These are phyloP conservation scores for Samia ricini DNA, from an alignment of 1,140 invertebrate species.

Conservation along the genomic window DNA sequence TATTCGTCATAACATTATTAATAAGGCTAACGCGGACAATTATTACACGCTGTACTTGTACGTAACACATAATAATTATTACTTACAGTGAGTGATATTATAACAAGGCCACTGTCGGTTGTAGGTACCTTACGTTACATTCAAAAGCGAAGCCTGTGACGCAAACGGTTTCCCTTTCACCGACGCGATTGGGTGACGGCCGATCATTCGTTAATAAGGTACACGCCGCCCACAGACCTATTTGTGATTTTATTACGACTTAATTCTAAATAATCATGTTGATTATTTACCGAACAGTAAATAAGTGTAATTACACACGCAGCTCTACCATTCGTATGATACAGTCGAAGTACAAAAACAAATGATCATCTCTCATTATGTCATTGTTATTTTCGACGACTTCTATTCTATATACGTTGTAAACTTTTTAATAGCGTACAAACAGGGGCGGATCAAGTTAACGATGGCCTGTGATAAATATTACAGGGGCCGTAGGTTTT, in stretches of 20 bases:
- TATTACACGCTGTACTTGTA: conserved; percentile 12
- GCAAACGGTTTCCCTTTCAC: conserved; percentile 63
- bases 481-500: too few species aligned
- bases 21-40: conserved; percentile 17
- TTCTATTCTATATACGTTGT: too few species aligned
- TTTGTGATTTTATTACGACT: not conserved
- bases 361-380: too few species aligned
- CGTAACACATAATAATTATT: conserved; percentile 18
- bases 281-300: too few species aligned
- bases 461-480: too few species aligned
- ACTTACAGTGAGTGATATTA: conserved; percentile 3
- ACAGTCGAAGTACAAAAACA: too few species aligned
- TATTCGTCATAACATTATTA: not conserved
- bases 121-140: not conserved
- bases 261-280: too few species aligned
- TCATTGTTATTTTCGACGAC: too few species aligned
- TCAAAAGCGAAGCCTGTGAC: conserved; percentile 48
- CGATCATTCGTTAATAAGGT: conserved; percentile 5
- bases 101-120: not conserved
- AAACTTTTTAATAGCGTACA: too few species aligned
- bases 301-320: too few species aligned
- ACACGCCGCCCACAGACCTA: conserved; percentile 18
- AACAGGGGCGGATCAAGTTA: too few species aligned
- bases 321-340: too few species aligned
- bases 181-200: conserved; percentile 34